Percentiles rank a stretch among this genome's conserved stretches.
Evolutionary conservation across 2,113 vertebrate species (phyloP).

Genomic region (Peromyscus californicus): DNA sequence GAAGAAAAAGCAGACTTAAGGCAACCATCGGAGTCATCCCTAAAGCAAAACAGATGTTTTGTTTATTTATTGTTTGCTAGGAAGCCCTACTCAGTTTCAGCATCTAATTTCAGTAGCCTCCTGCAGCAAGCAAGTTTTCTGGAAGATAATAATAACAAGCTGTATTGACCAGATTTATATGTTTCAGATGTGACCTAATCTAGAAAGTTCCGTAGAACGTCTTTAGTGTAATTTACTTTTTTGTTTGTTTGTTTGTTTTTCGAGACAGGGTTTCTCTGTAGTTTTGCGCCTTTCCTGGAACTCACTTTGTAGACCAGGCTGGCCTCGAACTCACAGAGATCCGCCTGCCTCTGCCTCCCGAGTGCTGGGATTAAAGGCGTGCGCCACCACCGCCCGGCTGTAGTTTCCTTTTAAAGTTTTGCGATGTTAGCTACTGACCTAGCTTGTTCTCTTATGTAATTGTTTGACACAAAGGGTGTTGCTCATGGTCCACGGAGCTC

Average conservation of each 20-base stretch:
- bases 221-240: background rate
- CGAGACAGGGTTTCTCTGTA: no score
- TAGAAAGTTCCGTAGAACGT: constrained; percentile 35
- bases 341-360: no score
- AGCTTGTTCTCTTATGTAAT: background rate
- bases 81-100: background rate
- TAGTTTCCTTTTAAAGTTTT: constrained; percentile 22
- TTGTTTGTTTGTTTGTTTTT: no score
- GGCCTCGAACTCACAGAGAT: no score
- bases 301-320: no score
- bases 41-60: constrained; percentile 56
- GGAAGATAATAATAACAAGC: constrained; percentile 25
- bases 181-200: constrained; percentile 3
- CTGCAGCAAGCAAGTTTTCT: constrained; percentile 64
- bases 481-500: background rate
- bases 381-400: no score
- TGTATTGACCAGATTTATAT: constrained; percentile 48
- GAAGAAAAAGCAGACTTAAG: background rate
- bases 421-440: background rate
- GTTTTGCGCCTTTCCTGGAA: no score
- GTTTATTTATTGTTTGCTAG: constrained; percentile 70
- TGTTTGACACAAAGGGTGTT: background rate
- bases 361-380: no score
- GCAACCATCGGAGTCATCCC: constrained; percentile 38
- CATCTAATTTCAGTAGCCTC: constrained; percentile 63